phyloP scores from a whole-genome alignment of 2,797 vertebrate genomes.

The Leuciscus waleckii region DNA sequence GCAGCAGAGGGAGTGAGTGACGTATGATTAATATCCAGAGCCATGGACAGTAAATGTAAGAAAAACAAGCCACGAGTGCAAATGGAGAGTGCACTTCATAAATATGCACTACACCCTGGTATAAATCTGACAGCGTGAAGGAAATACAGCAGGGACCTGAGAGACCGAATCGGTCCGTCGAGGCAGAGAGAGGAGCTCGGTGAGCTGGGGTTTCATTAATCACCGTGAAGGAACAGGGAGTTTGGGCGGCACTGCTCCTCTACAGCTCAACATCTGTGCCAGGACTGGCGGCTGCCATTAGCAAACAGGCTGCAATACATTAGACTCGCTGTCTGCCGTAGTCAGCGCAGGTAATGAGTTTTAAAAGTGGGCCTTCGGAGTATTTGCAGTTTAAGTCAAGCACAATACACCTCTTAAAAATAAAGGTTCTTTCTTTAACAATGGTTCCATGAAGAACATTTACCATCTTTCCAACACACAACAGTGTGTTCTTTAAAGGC shows the following conservation, averaged over 20 bases:
- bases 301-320: constrained; percentile 51
- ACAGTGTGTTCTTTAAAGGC: not conserved
- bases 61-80: constrained; percentile 53
- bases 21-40: constrained; percentile 53
- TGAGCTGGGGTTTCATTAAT: constrained; percentile 60
- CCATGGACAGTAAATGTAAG: constrained; percentile 49
- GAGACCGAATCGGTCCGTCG: constrained; percentile 50
- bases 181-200: constrained; percentile 59
- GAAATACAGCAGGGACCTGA: constrained; percentile 55
- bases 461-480: not conserved
- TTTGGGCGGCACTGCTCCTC: constrained; percentile 47
- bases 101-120: constrained; percentile 52
- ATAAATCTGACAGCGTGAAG: constrained; percentile 59
- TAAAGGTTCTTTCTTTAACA: not conserved
- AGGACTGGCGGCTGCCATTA: constrained; percentile 55
- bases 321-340: constrained; percentile 49
- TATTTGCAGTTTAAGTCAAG: constrained; percentile 13
- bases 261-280: constrained; percentile 60
- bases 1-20: constrained; percentile 34
- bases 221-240: constrained; percentile 60
- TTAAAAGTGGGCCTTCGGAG: constrained; percentile 21
- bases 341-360: constrained; percentile 43
- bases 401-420: not conserved
- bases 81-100: constrained; percentile 56
- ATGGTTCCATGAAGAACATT: not conserved